Base-by-base conservation (phyloP, 2,797 vertebrate genomes). In the Amblyraja radiata region DNA sequence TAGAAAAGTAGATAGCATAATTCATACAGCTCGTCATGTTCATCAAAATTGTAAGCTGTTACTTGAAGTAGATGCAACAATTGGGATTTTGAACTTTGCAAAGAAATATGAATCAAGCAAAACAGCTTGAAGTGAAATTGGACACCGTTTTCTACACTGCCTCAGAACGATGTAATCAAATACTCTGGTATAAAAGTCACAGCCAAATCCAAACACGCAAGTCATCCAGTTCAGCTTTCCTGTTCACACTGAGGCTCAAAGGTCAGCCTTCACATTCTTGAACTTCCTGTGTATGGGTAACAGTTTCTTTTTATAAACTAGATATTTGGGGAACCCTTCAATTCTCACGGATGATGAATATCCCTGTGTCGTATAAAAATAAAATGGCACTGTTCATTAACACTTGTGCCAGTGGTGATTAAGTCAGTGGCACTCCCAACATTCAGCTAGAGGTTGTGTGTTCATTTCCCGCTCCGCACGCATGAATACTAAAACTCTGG, bases 241-340 rank as follows among this genome's bases (percentile, higher is more conserved):
- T 68, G n/a, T 88, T 88, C 84, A 88, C 84, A 65, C n/a, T n/a
- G 61, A 21, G 84, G 84, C 61, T 68, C 84, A 88, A 88, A 88
- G 84, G 65, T 88, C 84, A 88, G 63, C 4, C 61, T 68, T 88
- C 7, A 32, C 84, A 88, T 88, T 88, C n/a, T 68, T 88, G 84
- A 68, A 36, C 68, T 88, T 88, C 63, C 84, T 68, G 21, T 88
- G 84, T 86, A 58, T 84, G 81, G 61, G 83, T 68, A 63, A 88
- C n/a, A 16, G 63, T 68, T 68, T 88, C 84, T 88, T 88, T 86
- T 88, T 68, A 88, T 68, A 68, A 88, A 46, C 84, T 88, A 18
- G 14, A 88, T 21, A 88, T 21, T 18, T 36, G 84, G 63, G n/a
- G 63, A 68, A 36, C 18, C 16, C 36, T 21, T 63, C 18, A 46